Conservation (phyloP, 23 tunicate genomes). For the Oikopleura vanhoeffeni region DNA sequence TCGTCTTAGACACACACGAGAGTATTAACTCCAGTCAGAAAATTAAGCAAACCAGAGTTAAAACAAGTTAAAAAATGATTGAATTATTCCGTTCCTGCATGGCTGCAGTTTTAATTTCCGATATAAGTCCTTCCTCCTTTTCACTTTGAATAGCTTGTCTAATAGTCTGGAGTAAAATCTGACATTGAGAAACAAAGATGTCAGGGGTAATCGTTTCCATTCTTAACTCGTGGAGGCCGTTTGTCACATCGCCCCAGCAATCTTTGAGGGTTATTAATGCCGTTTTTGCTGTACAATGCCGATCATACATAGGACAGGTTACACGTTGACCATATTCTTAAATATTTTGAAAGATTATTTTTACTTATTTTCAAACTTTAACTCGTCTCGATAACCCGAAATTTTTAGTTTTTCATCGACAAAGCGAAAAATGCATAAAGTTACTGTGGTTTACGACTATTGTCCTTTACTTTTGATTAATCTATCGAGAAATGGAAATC, state of each 20-base stretch:
- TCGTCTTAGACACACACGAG: no score
- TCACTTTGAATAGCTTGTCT: not conserved
- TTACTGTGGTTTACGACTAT: no score
- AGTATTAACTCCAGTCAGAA: no score
- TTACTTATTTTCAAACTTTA: not conserved
- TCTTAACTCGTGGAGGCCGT: not conserved
- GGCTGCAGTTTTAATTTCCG: not conserved
- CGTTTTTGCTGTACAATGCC: not conserved
- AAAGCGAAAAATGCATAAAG: no score
- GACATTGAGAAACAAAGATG: not conserved
- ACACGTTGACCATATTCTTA: not conserved
- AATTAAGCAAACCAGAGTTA: no score
- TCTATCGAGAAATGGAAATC: no score
- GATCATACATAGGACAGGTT: not conserved
- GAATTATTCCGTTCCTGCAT: no score
- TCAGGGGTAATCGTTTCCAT: not conserved
- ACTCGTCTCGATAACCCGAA: not conserved
- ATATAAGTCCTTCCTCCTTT: not conserved
- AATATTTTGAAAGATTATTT: no score
- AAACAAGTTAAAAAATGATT: no score
- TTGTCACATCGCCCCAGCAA: slow-evolving; percentile 3
- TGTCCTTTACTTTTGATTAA: no score
- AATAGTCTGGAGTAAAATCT: not conserved
- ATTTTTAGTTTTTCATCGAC: no score
- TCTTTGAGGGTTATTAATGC: not conserved